Evolutionary conservation across 2,113 vertebrate species (phyloP).

Genomic region (Saccopteryx bilineata): DNA sequence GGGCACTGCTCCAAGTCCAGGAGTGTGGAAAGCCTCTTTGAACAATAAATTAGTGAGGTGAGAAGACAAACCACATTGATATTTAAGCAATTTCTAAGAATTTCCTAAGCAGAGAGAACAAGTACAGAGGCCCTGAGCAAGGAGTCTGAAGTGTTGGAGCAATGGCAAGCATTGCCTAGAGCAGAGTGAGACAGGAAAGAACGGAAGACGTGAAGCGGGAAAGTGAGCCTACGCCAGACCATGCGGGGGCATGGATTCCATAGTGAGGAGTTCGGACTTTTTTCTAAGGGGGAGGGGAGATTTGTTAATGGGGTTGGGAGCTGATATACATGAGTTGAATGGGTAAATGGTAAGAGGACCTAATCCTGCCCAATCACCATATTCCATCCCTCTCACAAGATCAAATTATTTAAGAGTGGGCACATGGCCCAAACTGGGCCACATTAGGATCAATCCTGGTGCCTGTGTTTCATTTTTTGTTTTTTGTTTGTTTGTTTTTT

Average conservation of each 20-base stretch:
- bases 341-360: not conserved
- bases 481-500: too few relatives aligned
- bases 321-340: too few relatives aligned
- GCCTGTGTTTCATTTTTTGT: too few relatives aligned
- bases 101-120: not conserved
- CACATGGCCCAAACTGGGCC: not conserved
- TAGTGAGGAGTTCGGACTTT: not conserved
- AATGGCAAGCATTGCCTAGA: not conserved
- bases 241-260: accelerated
- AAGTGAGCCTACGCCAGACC: not conserved
- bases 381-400: not conserved
- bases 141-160: not conserved
- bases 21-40: not conserved
- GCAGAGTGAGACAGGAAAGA: not conserved
- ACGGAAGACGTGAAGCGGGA: not conserved
- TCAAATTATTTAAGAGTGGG: not conserved
- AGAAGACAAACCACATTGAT: not conserved
- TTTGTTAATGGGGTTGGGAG: not conserved
- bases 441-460: not conserved
- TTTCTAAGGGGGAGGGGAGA: not conserved
- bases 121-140: not conserved
- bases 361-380: not conserved
- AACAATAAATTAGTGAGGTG: not conserved
- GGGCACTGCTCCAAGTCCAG: not conserved
- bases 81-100: not conserved